Percentiles rank a stretch among this genome's conserved stretches.
Conservation (phyloP, 2,888 invertebrate genomes). For the Macrophya alboannulata region DNA sequence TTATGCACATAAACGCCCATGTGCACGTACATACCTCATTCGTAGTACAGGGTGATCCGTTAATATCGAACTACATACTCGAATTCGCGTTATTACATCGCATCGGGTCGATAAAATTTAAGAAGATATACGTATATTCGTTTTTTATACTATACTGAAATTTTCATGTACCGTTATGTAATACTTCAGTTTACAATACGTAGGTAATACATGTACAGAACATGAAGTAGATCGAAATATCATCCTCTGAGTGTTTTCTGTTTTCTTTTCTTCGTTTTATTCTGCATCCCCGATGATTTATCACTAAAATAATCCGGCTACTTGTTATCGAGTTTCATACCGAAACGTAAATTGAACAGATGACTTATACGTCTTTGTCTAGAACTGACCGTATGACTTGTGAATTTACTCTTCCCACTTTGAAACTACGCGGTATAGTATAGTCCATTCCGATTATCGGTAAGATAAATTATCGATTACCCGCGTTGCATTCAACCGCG, state of each 20-base stretch:
- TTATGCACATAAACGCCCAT: constrained; percentile 20
- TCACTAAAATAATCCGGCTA: background rate
- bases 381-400: background rate
- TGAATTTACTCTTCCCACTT: background rate
- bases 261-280: background rate
- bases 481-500: background rate
- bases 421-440: background rate
- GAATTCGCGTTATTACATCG: background rate
- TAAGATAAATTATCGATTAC: background rate
- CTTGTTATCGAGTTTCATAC: background rate
- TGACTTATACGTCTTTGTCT: background rate
- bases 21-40: background rate
- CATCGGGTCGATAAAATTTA: background rate
- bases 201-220: too few relatives aligned
- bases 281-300: background rate
- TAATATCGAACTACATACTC: background rate
- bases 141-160: background rate
- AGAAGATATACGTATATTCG: background rate
- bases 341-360: background rate
- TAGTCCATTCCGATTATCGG: background rate
- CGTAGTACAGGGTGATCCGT: constrained; percentile 16
- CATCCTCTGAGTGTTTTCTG: background rate
- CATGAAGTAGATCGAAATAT: background rate
- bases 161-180: background rate
- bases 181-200: background rate